These are phyloP conservation scores for Hippocampus barbouri DNA, from an alignment of 2,113 vertebrate genomes.

Conservation along the genomic window DNA sequence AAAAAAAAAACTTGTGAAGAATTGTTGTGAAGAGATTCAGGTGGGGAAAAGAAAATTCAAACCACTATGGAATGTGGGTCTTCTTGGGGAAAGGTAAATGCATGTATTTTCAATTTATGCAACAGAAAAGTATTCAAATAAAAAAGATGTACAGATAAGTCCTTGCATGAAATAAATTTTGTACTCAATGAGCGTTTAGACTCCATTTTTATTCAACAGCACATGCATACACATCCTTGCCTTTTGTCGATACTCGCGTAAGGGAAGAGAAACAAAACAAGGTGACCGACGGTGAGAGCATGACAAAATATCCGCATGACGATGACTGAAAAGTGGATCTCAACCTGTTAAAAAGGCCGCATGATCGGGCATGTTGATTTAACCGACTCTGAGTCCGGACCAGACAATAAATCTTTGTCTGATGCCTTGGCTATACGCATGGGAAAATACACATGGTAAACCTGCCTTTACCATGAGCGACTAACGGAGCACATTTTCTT, in stretches of 20 bases:
- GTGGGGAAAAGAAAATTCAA: conserved; percentile 62
- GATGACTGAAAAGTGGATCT: conserved; percentile 54
- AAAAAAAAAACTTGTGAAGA: conserved; percentile 52
- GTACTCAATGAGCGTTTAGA: conserved; percentile 77
- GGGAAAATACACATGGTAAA: conserved; percentile 68
- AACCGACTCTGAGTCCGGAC: conserved; percentile 49
- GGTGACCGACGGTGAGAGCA: conserved; percentile 60
- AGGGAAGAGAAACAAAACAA: conserved; percentile 20
- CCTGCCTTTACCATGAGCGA: conserved; percentile 63
- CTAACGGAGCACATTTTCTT: conserved; percentile 63
- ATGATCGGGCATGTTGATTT: conserved; percentile 69
- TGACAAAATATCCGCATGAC: conserved; percentile 64
- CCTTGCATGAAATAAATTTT: conserved; percentile 99
- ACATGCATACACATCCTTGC: conserved; percentile 64
- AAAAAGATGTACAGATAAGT: conserved; percentile 76
- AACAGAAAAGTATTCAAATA: conserved; percentile 78
- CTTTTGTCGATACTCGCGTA: conserved; percentile 10
- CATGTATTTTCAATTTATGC: conserved; percentile 97
- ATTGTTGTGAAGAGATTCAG: conserved; percentile 65
- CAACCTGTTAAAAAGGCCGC: conserved; percentile 41
- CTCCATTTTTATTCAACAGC: conserved; percentile 74
- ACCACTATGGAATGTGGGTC: conserved; percentile 76
- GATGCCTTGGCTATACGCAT: conserved; percentile 63
- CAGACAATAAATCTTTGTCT: conserved; percentile 48
- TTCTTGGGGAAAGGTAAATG: conserved; percentile 88